Evolutionary conservation across 2,113 vertebrate species (phyloP).

Genomic region (Helogale parvula): DNA sequence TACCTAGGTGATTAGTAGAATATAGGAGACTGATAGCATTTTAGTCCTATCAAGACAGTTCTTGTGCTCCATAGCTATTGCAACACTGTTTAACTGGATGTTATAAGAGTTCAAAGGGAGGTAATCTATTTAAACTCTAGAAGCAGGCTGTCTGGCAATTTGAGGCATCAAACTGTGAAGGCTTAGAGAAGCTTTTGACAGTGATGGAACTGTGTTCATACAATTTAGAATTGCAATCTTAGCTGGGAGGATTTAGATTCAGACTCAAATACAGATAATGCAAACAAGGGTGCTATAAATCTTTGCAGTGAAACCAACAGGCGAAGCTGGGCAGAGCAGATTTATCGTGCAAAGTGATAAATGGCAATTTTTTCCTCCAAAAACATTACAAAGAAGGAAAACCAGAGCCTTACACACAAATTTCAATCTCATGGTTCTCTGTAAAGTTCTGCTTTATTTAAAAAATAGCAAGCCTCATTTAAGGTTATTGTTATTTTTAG

Average conservation of each 20-base stretch:
- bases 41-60: background rate
- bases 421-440: background rate
- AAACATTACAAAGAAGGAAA: conserved; percentile 19
- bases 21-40: background rate
- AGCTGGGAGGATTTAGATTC: conserved; percentile 23
- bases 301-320: conserved; percentile 10
- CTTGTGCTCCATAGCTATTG: background rate
- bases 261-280: background rate
- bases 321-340: background rate
- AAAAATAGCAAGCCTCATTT: conserved; percentile 1
- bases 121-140: conserved; percentile 31
- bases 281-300: conserved; percentile 10
- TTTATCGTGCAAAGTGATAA: conserved; percentile 15
- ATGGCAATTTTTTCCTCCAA: background rate
- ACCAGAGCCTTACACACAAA: background rate
- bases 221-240: conserved; percentile 14
- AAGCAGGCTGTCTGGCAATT: conserved; percentile 37
- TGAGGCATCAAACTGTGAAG: conserved; percentile 49
- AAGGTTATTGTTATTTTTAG: background rate
- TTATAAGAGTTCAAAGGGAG: conserved; percentile 44
- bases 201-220: conserved; percentile 15
- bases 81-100: conserved; percentile 26
- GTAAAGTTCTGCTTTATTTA: conserved; percentile 8
- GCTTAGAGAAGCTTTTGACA: conserved; percentile 53
- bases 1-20: background rate